Evolutionary conservation across 1,140 invertebrate species (phyloP).

Genomic region (Lethrus apterus): DNA sequence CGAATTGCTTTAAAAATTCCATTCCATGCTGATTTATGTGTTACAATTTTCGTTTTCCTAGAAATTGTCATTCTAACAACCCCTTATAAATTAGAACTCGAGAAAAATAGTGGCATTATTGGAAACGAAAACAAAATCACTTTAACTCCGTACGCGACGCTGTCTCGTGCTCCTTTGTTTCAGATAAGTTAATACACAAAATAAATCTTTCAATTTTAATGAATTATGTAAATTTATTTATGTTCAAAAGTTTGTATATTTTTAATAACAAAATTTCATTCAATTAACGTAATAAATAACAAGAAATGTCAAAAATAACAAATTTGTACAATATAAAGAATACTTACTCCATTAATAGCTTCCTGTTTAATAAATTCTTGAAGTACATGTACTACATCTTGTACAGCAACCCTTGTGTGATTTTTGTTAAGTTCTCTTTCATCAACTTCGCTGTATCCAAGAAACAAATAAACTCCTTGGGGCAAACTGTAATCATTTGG

Average conservation of each 20-base stretch:
- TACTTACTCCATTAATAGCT: constrained; percentile 59
- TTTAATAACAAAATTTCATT: not conserved
- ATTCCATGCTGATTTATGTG: no score
- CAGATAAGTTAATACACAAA: no score
- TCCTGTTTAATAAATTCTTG: constrained; percentile 67
- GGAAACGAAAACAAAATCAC: no score
- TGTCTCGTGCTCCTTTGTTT: no score
- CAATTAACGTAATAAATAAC: not conserved
- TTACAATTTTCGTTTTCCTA: no score
- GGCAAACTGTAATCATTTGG: constrained; percentile 70
- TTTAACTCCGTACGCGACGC: no score
- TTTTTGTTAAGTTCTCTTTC: constrained; percentile 66
- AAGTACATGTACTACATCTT: constrained; percentile 70
- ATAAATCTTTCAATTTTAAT: no score
- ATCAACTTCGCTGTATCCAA: constrained; percentile 81
- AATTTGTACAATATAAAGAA: not conserved
- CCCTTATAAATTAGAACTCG: no score
- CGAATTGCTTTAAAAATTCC: no score
- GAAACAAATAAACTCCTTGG: constrained; percentile 75
- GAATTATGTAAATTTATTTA: no score
- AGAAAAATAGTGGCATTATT: no score
- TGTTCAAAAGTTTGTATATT: not conserved
- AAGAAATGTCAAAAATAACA: not conserved
- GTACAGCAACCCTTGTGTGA: constrained; percentile 68
- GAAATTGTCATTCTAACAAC: no score